Percentiles rank a stretch among this genome's conserved stretches.
Evolutionary conservation across 2,888 invertebrate species (phyloP).

Genomic region (Chelonus formosanus): DNA sequence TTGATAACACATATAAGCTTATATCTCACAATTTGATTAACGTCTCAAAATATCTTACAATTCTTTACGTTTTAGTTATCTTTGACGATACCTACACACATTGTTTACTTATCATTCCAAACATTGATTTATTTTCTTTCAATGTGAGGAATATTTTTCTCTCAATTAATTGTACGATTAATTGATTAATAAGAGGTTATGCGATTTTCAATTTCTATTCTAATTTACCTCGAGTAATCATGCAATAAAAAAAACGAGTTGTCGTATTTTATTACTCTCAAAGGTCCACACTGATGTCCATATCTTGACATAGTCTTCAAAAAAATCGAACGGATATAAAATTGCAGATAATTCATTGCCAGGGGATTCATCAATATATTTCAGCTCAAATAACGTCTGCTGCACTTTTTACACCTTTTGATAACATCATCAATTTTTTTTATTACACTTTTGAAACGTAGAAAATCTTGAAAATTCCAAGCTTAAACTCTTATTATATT

Average conservation of each 20-base stretch:
- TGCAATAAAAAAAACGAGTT: neutral
- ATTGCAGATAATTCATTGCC: slow-evolving; percentile 1
- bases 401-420: slow-evolving; percentile 2
- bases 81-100: too few relatives aligned
- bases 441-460: neutral
- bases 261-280: slow-evolving; percentile 1
- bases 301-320: neutral
- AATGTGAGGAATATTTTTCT: too few relatives aligned
- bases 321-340: slow-evolving; percentile 3
- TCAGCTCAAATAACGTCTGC: slow-evolving; percentile 2
- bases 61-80: too few relatives aligned
- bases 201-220: neutral
- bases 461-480: too few relatives aligned
- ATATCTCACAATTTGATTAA: too few relatives aligned
- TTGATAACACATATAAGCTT: too few relatives aligned
- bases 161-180: too few relatives aligned
- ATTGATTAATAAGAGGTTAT: too few relatives aligned
- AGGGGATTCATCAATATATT: slow-evolving; percentile 6
- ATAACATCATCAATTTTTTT: neutral
- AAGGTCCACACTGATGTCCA: neutral
- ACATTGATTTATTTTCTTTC: too few relatives aligned
- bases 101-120: too few relatives aligned
- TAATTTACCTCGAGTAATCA: neutral
- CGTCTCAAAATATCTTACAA: too few relatives aligned
- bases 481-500: too few relatives aligned